Conservation (phyloP, 2,888 invertebrate species). For the Agonopterix arenella region DNA sequence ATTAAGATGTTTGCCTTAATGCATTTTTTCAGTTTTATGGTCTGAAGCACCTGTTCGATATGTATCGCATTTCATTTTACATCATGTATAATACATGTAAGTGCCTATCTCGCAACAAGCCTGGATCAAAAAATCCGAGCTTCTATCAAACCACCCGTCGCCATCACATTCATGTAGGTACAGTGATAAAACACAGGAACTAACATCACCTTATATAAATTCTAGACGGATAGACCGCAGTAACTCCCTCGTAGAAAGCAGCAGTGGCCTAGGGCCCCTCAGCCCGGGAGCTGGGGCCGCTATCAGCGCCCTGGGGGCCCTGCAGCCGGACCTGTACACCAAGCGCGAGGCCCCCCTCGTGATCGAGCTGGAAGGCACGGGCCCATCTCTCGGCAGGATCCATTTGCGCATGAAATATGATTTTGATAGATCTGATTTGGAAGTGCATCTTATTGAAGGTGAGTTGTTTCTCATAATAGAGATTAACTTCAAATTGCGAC, state of each 20-base stretch:
- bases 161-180: too few species aligned
- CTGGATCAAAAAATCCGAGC: too few species aligned
- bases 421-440: constrained; percentile 91
- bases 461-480: neutral
- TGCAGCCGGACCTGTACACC: constrained; percentile 92
- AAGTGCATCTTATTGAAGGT: constrained; percentile 96
- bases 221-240: constrained; percentile 71
- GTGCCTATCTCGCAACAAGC: too few species aligned
- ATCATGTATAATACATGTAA: too few species aligned
- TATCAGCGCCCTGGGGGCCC: constrained; percentile 81
- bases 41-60: too few species aligned
- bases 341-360: constrained; percentile 87
- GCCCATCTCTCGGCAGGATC: constrained; percentile 86
- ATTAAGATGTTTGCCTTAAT: too few species aligned
- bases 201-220: neutral
- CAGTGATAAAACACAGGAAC: too few species aligned
- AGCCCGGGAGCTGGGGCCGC: constrained; percentile 60
- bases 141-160: too few species aligned
- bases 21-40: too few species aligned
- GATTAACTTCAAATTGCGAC: neutral
- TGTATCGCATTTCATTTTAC: too few species aligned
- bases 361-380: constrained; percentile 78
- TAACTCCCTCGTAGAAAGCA: constrained; percentile 68
- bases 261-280: constrained; percentile 58
- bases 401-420: constrained; percentile 92